Conservation (phyloP, 2,797 vertebrate species). For the Schizopygopsis pylzovi region DNA sequence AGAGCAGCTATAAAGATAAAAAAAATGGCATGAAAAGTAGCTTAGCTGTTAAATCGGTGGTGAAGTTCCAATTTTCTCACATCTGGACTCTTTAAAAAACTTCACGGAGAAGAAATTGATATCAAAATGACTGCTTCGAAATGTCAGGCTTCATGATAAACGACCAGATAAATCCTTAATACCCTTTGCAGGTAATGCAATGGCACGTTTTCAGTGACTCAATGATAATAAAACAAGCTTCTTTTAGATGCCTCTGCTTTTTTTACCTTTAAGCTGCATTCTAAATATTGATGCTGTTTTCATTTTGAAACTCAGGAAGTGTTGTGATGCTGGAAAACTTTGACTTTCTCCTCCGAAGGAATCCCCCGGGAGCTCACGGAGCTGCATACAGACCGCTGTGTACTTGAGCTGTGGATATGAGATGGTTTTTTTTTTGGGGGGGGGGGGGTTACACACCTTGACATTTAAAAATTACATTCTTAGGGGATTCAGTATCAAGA, state of each 20-base stretch:
- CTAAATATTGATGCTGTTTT: constrained; percentile 13
- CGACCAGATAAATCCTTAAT: not conserved
- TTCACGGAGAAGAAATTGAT: not conserved
- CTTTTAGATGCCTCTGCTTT: not conserved
- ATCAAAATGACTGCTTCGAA: constrained; percentile 1
- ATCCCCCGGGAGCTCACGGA: not conserved
- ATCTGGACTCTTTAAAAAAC: constrained; percentile 12
- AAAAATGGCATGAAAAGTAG: constrained; percentile 3
- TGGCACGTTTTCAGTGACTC: not conserved
- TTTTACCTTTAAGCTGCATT: not conserved
- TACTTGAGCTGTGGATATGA: not conserved
- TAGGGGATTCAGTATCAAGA: not conserved
- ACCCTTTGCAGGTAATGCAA: not conserved
- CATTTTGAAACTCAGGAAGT: constrained; percentile 2
- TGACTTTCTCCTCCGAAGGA: not conserved
- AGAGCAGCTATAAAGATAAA: not conserved
- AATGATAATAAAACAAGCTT: not conserved
- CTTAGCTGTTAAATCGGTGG: constrained; percentile 7
- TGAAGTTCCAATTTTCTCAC: not conserved
- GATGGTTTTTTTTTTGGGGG: not conserved
- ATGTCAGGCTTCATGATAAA: constrained; percentile 15
- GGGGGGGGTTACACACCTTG: not conserved
- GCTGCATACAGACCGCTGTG: not conserved
- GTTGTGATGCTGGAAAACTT: not conserved
- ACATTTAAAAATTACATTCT: constrained; percentile 31